Evolutionary conservation across 2,113 vertebrate genomes (phyloP), one percentile per base, ranked within the genome.

Genomic region (Cheilinus undulatus): DNA sequence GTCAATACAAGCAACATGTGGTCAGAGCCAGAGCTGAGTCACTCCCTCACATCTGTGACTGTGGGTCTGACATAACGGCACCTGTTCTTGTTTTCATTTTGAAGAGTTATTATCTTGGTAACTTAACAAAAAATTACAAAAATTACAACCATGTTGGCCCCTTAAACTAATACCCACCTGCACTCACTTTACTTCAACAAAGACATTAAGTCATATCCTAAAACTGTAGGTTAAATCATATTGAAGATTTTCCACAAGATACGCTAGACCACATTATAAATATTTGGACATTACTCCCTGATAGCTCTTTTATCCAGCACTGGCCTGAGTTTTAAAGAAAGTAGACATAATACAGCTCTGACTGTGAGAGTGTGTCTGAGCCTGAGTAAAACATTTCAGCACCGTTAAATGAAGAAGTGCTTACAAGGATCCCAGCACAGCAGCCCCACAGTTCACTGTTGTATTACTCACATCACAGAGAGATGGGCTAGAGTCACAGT

Each of bases 361-460:
- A 57, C 58, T 64, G n/a, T 12, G 27, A 54, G 28, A 14, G 57
- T 71, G 28, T 14, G 57, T 75, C 58, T 73, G 57, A 5, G 5
- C 52, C 56, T 19, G 14, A 73, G 60, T 38, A 19, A 78, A 80
- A 58, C 20, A 54, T 62, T 62, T 78, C 69, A 76, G 50, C 62
- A 67, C 13, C 17, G 48, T 76, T 76, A 73, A 60, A 61, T 83
- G 34, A 20, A 59, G 38, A 69, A 69, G 49, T 57, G 51, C 46
- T 64, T 63, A 26, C 27, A 50, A 71, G 46, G 15, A 76, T 52
- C 28, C 1, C 38, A 64, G 67, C 43, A 36, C 11, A 62, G 72
- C 1, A 38, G 19, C 17, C n/a, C n/a, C 59, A 17, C 27, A 49
- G 22, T 7, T 24, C 36, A 60, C 15, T 20, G 27, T 19, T 53